Percentiles rank a stretch among this genome's conserved stretches.
phyloP scores from a whole-genome alignment of 2,888 invertebrate genomes.

The Eurois occulta region DNA sequence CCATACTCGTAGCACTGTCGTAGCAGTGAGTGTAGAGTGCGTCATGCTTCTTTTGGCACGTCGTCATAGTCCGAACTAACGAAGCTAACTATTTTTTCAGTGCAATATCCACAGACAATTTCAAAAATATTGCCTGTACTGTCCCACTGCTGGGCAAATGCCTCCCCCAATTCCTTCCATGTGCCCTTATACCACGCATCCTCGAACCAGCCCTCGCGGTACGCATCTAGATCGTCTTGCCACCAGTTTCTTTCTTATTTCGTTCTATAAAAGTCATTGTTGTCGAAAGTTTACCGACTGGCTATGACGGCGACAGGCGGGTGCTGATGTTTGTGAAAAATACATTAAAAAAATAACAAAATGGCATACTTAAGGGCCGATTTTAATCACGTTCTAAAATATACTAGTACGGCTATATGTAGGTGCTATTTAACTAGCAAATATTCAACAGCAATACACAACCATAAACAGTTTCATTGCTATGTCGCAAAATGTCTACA shows the following conservation, averaged over 20 bases:
- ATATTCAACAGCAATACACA: constrained; percentile 20
- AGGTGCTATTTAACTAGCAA: background rate
- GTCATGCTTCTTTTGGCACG: background rate
- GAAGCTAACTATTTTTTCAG: background rate
- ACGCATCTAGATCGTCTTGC: no score
- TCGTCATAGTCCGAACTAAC: background rate
- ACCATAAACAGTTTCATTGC: constrained; percentile 13
- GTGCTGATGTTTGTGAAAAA: no score
- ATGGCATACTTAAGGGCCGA: no score
- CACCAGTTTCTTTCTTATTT: no score
- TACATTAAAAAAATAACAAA: no score
- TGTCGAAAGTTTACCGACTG: background rate
- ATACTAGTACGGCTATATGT: background rate
- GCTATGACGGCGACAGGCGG: no score
- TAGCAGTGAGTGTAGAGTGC: background rate
- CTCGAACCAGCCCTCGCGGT: no score
- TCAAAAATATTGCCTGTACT: background rate
- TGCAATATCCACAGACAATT: background rate
- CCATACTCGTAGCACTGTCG: background rate
- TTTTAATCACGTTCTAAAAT: background rate
- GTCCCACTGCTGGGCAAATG: no score
- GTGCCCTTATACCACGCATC: no score
- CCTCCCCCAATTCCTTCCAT: no score
- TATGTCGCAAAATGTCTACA: constrained; percentile 32
- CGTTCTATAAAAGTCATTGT: background rate